These are phyloP conservation scores for Hemiscyllium ocellatum DNA, from an alignment of 2,113 vertebrate genomes.

Conservation along the genomic window DNA sequence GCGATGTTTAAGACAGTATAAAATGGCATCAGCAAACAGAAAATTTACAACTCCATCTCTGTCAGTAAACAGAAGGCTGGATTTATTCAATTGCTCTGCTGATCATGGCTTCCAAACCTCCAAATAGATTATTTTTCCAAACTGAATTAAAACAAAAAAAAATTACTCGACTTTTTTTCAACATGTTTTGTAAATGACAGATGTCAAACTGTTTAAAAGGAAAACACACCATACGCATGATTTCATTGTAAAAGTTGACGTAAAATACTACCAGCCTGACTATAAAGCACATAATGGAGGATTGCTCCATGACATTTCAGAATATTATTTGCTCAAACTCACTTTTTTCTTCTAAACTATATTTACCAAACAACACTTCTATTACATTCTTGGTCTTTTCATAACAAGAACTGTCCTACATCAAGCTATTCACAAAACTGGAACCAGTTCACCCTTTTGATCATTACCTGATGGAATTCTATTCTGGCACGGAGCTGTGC, in stretches of 20 bases:
- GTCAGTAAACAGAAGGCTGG: not conserved
- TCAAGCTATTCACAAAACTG: not conserved
- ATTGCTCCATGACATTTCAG: not conserved
- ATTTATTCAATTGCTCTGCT: not conserved
- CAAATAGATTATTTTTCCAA: not conserved
- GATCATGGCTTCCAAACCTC: not conserved
- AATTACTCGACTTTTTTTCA: not conserved
- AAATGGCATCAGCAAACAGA: not conserved
- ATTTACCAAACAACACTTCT: not conserved
- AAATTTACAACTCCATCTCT: not conserved
- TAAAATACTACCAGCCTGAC: not conserved
- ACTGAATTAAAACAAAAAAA: not conserved
- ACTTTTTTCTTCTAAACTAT: not conserved
- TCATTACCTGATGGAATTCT: conserved; percentile 71
- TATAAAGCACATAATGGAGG: not conserved
- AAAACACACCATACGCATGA: not conserved
- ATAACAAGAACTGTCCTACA: not conserved
- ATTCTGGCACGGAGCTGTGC: conserved; percentile 76
- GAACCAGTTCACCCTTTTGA: not conserved
- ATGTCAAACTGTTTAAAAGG: not conserved
- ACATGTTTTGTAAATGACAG: not conserved
- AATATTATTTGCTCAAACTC: not conserved
- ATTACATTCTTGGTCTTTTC: not conserved
- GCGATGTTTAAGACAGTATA: not conserved
- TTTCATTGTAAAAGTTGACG: not conserved